A percentile compares a stretch with the other conserved stretches of the same genome.
Conservation (phyloP, 2,113 vertebrate species). For the Muntiacus reevesi region DNA sequence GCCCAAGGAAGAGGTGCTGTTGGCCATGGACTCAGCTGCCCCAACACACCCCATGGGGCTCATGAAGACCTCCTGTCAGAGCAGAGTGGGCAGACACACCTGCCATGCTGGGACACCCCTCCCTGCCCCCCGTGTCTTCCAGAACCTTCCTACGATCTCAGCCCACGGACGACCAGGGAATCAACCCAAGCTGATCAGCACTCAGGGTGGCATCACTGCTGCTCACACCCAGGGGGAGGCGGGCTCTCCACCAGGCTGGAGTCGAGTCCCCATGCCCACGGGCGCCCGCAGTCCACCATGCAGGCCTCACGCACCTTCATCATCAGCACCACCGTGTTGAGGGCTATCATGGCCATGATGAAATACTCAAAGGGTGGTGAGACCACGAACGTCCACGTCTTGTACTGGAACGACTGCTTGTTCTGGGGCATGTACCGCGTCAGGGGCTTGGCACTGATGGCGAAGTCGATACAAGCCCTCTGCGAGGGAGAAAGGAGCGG, state of each 20-base stretch:
- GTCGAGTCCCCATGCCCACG: fast-evolving
- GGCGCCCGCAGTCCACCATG: fast-evolving
- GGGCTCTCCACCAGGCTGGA: fast-evolving
- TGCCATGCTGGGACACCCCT: not conserved
- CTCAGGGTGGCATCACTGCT: fast-evolving
- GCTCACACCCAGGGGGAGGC: not conserved
- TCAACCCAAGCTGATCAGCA: not conserved
- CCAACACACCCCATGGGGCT: not conserved
- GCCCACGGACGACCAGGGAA: not conserved
- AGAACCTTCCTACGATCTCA: not conserved
- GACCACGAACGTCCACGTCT: conserved; percentile 97
- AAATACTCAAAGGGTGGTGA: conserved; percentile 97
- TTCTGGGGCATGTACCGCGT: conserved; percentile 97
- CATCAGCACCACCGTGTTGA: conserved; percentile 98
- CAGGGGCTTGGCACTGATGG: conserved; percentile 95
- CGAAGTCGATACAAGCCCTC: conserved; percentile 98
- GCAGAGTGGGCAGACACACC: not conserved
- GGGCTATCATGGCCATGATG: conserved; percentile 98
- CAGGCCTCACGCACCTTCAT: conserved; percentile 90
- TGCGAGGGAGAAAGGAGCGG: conserved; percentile 66
- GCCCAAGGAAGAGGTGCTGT: not conserved
- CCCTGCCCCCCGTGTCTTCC: not conserved
- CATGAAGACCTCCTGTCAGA: not conserved
- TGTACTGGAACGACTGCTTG: conserved; percentile 95
- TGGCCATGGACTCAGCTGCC: not conserved